phyloP scores from a whole-genome alignment of 2,888 invertebrate genomes.

The Tinea semifulvella region DNA sequence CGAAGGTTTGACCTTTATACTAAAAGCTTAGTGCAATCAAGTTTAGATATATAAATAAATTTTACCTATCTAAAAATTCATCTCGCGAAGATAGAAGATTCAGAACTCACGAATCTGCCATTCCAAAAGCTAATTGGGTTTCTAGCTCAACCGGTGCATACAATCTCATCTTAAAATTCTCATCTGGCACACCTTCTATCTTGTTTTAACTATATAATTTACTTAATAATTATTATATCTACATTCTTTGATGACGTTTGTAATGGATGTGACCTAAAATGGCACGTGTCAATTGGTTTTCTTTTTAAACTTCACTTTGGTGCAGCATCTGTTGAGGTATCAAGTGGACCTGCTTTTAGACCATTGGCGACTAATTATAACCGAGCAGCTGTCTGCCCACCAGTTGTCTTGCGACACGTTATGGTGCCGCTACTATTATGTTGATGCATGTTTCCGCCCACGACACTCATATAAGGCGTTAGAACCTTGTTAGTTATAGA shows the following conservation, averaged over 20 bases:
- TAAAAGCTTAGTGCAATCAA: too few species aligned
- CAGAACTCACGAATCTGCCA: constrained; percentile 1
- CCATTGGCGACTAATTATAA: not conserved
- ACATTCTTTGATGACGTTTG: not conserved
- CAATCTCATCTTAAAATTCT: not conserved
- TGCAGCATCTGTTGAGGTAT: not conserved
- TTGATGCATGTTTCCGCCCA: constrained; percentile 51
- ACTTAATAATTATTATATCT: not conserved
- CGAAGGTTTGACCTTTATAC: too few species aligned
- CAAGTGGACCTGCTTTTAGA: not conserved
- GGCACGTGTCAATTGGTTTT: not conserved
- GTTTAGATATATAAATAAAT: constrained; percentile 5
- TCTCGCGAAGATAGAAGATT: not conserved
- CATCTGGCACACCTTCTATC: not conserved
- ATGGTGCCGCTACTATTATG: constrained; percentile 19
- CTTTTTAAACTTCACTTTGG: not conserved
- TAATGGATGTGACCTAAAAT: not conserved
- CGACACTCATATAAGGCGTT: constrained; percentile 37
- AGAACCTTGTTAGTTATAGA: constrained; percentile 38
- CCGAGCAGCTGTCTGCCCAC: constrained; percentile 8
- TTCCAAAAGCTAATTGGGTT: constrained; percentile 8
- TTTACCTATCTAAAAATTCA: not conserved
- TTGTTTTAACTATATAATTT: not conserved
- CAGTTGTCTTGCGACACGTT: constrained; percentile 16
- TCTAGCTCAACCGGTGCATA: constrained; percentile 1